These are phyloP conservation scores for Platysternon megacephalum DNA, from an alignment of 2,113 vertebrate genomes.

Conservation along the genomic window DNA sequence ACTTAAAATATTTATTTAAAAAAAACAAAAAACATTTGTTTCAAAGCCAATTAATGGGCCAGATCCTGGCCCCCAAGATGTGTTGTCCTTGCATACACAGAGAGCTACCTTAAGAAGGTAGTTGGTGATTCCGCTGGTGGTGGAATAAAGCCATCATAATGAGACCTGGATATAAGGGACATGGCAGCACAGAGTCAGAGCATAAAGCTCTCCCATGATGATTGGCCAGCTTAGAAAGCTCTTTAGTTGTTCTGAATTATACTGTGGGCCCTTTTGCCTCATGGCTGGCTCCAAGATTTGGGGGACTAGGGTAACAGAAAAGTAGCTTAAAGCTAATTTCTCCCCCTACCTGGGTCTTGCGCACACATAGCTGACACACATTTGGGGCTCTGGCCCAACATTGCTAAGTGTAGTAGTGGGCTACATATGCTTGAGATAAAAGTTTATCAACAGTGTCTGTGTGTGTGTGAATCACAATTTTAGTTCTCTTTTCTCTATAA, in stretches of 20 bases:
- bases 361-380: background rate
- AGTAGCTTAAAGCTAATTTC: background rate
- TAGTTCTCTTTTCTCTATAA: background rate
- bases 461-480: background rate
- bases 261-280: fast-evolving
- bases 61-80: background rate
- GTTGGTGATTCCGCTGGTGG: background rate
- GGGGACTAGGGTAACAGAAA: background rate
- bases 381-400: background rate
- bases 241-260: background rate
- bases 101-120: background rate
- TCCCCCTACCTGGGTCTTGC: background rate
- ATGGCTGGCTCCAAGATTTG: background rate
- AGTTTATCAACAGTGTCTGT: background rate
- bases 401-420: background rate
- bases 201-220: background rate
- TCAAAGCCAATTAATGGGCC: background rate
- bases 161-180: background rate
- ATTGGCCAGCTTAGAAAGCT: background rate
- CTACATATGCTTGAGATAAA: background rate
- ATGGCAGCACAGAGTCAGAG: background rate
- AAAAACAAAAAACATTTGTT: background rate
- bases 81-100: background rate
- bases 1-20: background rate
- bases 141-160: background rate